phyloP scores from a whole-genome alignment of 35 echinoderm and acorn worm species.

The Hemicentrotus pulcherrimus region DNA sequence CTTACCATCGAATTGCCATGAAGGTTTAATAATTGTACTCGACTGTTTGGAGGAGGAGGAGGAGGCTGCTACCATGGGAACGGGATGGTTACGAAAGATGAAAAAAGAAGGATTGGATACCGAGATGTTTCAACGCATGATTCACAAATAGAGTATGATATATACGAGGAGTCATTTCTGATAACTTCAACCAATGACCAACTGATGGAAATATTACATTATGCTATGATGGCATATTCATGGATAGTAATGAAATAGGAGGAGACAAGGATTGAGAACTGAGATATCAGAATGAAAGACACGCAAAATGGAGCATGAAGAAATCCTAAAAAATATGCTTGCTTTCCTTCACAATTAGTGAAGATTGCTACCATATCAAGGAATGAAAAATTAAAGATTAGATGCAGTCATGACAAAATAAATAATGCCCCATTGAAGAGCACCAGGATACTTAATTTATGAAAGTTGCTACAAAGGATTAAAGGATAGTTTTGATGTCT shows the following conservation, averaged over 20 bases:
- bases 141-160: background rate
- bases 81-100: background rate
- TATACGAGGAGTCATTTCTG: background rate
- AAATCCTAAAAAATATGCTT: too few relatives aligned
- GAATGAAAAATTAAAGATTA: too few relatives aligned
- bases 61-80: background rate
- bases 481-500: too few relatives aligned
- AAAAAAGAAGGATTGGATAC: background rate
- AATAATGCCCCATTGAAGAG: too few relatives aligned
- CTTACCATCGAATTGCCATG: conserved; percentile 39
- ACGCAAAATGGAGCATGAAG: background rate
- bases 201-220: background rate
- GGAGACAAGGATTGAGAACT: too few relatives aligned
- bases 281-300: background rate
- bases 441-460: too few relatives aligned
- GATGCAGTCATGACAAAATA: too few relatives aligned
- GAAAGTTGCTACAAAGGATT: too few relatives aligned
- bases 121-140: background rate
- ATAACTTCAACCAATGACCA: background rate
- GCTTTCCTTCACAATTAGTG: too few relatives aligned
- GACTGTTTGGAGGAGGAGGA: conserved; percentile 20
- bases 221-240: too few relatives aligned
- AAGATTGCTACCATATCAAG: too few relatives aligned
- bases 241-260: too few relatives aligned
- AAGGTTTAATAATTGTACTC: background rate